Conservation (phyloP, 2,888 invertebrate genomes). For the Thymelicus sylvestris region DNA sequence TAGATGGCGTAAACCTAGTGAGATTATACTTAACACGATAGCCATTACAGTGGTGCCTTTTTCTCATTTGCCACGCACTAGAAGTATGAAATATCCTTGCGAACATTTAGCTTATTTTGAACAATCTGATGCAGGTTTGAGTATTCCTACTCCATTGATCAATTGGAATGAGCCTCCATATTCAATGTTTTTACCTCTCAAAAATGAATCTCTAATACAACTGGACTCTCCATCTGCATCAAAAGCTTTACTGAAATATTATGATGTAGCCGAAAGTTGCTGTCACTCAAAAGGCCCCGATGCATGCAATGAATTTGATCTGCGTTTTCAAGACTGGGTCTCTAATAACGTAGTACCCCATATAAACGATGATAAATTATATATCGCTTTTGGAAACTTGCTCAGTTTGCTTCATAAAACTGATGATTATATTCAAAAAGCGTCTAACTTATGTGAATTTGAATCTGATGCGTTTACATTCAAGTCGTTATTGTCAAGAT, state of each 20-base stretch:
- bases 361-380: slow-evolving; percentile 85
- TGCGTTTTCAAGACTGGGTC: slow-evolving; percentile 83
- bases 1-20: slow-evolving; percentile 78
- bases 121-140: slow-evolving; percentile 54
- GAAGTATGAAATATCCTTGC: slow-evolving; percentile 56
- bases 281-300: slow-evolving; percentile 63
- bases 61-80: slow-evolving; percentile 42
- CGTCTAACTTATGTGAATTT: slow-evolving; percentile 33
- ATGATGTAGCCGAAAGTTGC: slow-evolving; percentile 81
- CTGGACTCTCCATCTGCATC: slow-evolving; percentile 56
- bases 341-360: slow-evolving; percentile 76
- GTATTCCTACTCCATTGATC: slow-evolving; percentile 84
- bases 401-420: slow-evolving; percentile 64
- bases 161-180: slow-evolving; percentile 80
- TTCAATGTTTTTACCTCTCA: slow-evolving; percentile 87
- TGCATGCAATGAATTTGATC: slow-evolving; percentile 74
- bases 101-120: slow-evolving; percentile 62
- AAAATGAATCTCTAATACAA: slow-evolving; percentile 58
- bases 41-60: slow-evolving; percentile 54
- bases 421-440: slow-evolving; percentile 42
- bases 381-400: slow-evolving; percentile 82
- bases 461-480: slow-evolving; percentile 29
- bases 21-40: slow-evolving; percentile 53
- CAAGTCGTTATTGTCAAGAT: slow-evolving; percentile 37
- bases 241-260: slow-evolving; percentile 83